Evolutionary conservation across 2,888 invertebrate species (phyloP), one percentile per base, ranked within the genome.

Genomic region (Coleophora deauratella): DNA sequence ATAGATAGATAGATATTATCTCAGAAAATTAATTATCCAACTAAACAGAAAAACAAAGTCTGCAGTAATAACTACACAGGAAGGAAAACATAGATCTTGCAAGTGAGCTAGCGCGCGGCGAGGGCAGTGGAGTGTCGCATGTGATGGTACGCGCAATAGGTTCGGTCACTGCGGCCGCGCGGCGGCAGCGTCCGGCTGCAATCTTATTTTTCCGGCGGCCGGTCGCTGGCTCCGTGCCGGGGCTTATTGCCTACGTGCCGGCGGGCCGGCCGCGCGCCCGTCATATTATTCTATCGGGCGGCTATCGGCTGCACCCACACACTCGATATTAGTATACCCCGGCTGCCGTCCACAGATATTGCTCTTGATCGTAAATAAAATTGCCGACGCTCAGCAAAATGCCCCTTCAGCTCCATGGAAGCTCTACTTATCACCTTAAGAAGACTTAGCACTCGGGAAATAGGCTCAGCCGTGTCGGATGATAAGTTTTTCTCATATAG

Each of bases 231-330:
- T 66, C 61, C 65, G 72, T 79, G 74, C 77, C 70, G 72, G 64
- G 72, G 79, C 82, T 84, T 85, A 85, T 85, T 85, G 84, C 82
- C 79, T 84, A 85, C 84, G 84, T 85, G 84, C 80, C 74, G 66
- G 62, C 66, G 67, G 69, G 60, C 63, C 71, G 68, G 72, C 65
- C 72, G 66, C 71, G 64, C 67, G 59, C 71, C 72, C 73, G 77
- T 80, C 84, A 81, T 84, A 84, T 84, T 84, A 84, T 82, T 81
- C 84, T 77, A 84, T 81, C 78, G 77, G 69, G 65, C 72, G 71
- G 66, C 80, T 82, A 82, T 84, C 81, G 80, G 71, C 57, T 52
- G 66, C 66, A 59, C 59, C 73, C 80, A 80, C 74, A 73, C 80
- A 62, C 65, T 66, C 68, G 68, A 77, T 85, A 85, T 84, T 81